Base-by-base conservation (phyloP, 1,140 invertebrate genomes). In the Tetragnatha versicolor region DNA sequence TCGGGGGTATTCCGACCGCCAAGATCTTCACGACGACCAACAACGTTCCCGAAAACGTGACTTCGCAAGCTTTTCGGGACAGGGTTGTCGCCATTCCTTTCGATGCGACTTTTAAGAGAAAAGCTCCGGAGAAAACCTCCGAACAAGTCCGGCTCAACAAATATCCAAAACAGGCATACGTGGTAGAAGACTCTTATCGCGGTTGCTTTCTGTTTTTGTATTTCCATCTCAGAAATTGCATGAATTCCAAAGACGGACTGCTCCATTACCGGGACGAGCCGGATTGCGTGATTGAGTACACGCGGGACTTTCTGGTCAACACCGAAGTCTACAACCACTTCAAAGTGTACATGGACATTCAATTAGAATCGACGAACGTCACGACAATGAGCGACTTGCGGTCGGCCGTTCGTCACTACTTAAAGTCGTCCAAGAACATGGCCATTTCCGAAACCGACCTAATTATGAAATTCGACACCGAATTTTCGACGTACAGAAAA, bases 71-170 rank as follows among this genome's bases (percentile, higher is more conserved):
- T 5, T 75, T 75, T 17, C 35, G 63, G 17, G 72, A 75, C n/a
- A 25, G 70, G 14, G 70, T 75, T 9, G 29, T 61, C 0, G 70
- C 70, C 6, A 49, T 75, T 49, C 70, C 70, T 3, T 75, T 75
- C 14, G 29, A 42, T 2, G 22, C 70, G 0, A 33, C 17, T 2
- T 75, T 75, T 49, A 29, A 25, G 2, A 29, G 49, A 5, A 49
- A 75, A 3, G 25, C 39, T 0, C 70, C 70, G 3, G 0, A 1
- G 2, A 45, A 7, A 3, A 61, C 42, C 0, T 61, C 55, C 0
- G 55, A 47, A 35, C 70, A 75, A 63, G 39, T 75, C 7, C 39
- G 5, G 4, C 2, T 45, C 0, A 39, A 63, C 10, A 3, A 29
- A 7, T 75, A 63, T 25, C 3, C 12, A 3, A 29, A 39, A 20